Conservation (phyloP, 2,797 vertebrate genomes). For the Tenualosa thibaudeaui region DNA sequence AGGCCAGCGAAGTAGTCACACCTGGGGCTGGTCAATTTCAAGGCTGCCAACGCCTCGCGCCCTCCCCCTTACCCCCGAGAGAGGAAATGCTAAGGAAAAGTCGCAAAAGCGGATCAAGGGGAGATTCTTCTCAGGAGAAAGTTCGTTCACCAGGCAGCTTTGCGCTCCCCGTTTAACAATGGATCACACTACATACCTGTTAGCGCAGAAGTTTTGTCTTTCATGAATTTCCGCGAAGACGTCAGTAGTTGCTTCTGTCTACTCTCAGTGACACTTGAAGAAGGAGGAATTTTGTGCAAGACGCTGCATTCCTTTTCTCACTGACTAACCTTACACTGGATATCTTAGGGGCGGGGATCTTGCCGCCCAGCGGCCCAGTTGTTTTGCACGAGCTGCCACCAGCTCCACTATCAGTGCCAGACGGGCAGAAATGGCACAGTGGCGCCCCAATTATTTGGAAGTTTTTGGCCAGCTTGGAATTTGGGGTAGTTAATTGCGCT, state of each 20-base stretch:
- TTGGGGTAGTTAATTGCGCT: neutral
- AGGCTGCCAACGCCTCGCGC: neutral
- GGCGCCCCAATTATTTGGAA: neutral
- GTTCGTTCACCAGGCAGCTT: neutral
- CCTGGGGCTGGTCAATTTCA: neutral
- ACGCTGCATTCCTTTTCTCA: conserved; percentile 52
- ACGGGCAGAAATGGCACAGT: neutral
- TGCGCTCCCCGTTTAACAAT: neutral
- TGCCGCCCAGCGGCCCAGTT: conserved; percentile 55
- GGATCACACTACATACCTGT: conserved; percentile 68
- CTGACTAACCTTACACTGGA: conserved; percentile 50
- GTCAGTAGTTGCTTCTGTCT: conserved; percentile 4
- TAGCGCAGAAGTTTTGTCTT: conserved; percentile 72
- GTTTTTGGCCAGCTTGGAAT: neutral
- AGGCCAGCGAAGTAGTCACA: neutral
- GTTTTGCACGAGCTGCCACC: conserved; percentile 36
- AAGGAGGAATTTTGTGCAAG: conserved; percentile 50
- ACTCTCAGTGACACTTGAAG: conserved; percentile 14
- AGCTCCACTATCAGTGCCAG: neutral
- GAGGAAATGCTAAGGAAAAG: neutral
- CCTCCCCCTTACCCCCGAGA: neutral
- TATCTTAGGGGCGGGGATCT: conserved; percentile 63
- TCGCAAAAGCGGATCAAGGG: conserved; percentile 9
- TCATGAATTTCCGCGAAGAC: conserved; percentile 58
- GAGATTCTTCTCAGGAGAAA: conserved; percentile 16